Conservation (phyloP, 2,113 vertebrate species). For the Helogale parvula region DNA sequence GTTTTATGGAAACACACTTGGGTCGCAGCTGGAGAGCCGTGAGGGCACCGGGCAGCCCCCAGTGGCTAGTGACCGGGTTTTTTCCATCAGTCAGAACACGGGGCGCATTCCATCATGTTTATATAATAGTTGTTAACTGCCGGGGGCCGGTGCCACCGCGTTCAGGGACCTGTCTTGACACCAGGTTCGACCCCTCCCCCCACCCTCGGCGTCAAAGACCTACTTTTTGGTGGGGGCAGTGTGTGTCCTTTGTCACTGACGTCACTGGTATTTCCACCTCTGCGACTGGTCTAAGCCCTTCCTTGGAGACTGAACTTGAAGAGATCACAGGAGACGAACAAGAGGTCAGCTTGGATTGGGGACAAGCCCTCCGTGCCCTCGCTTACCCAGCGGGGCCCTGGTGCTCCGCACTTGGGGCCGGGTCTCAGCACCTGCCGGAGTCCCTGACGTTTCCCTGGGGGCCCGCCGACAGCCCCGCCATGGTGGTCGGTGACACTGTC, state of each 20-base stretch:
- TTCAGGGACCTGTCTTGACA: slow-evolving; percentile 72
- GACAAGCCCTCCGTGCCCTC: accelerated
- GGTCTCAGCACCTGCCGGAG: not conserved
- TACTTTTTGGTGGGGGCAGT: not conserved
- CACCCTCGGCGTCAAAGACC: not conserved
- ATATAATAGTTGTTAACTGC: slow-evolving; percentile 85
- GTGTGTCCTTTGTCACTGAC: not conserved
- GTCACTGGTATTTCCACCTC: not conserved
- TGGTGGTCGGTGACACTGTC: not conserved
- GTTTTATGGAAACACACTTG: slow-evolving; percentile 85
- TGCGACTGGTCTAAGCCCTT: not conserved
- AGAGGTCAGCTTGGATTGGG: not conserved
- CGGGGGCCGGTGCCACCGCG: slow-evolving; percentile 82
- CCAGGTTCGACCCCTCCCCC: not conserved
- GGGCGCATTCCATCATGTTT: slow-evolving; percentile 85
- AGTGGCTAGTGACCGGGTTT: slow-evolving; percentile 81
- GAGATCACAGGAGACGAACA: not conserved
- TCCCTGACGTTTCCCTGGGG: not conserved
- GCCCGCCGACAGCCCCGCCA: not conserved
- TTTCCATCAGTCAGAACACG: slow-evolving; percentile 79
- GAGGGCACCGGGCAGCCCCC: slow-evolving; percentile 78
- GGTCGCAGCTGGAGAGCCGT: slow-evolving; percentile 85
- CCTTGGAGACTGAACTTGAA: not conserved
- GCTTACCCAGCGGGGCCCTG: not conserved
- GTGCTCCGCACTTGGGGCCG: accelerated